These are phyloP conservation scores for Oligia strigilis DNA, from an alignment of 2,888 invertebrate species.

Conservation along the genomic window DNA sequence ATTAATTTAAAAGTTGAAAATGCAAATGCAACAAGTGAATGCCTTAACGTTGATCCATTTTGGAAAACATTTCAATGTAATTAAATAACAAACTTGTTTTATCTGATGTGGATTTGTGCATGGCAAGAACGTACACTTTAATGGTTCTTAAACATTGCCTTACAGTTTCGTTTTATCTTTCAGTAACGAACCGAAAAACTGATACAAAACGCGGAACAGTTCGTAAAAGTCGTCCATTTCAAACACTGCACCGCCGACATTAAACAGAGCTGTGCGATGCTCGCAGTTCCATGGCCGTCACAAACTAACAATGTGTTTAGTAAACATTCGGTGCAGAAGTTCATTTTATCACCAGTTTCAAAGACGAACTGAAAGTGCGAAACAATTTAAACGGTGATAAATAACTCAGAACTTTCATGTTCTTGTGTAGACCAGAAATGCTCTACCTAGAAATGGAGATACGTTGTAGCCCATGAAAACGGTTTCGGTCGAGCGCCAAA, in stretches of 20 bases:
- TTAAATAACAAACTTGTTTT: background rate
- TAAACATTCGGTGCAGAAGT: slow-evolving; percentile 56
- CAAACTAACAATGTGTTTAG: slow-evolving; percentile 50
- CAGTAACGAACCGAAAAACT: slow-evolving; percentile 9
- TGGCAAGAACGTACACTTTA: too few relatives aligned
- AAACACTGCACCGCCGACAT: slow-evolving; percentile 22
- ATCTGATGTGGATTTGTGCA: background rate
- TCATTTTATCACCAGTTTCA: slow-evolving; percentile 50
- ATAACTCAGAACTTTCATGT: slow-evolving; percentile 23
- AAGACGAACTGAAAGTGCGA: slow-evolving; percentile 38
- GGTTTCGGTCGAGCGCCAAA: background rate
- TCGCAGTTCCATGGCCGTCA: slow-evolving; percentile 24
- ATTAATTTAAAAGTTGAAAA: slow-evolving; percentile 2
- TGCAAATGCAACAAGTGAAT: slow-evolving; percentile 12
- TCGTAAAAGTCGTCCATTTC: slow-evolving; percentile 16
- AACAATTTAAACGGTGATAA: slow-evolving; percentile 40
- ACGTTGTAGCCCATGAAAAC: background rate
- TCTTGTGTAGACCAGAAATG: background rate
- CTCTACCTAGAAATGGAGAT: background rate
- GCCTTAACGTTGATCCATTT: background rate
- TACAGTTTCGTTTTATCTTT: background rate
- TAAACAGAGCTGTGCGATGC: slow-evolving; percentile 34
- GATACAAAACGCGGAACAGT: slow-evolving; percentile 12
- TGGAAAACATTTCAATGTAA: background rate
- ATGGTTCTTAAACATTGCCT: background rate